These are phyloP conservation scores for Meda fulgida DNA, from an alignment of 2,797 vertebrate genomes.

Conservation along the genomic window DNA sequence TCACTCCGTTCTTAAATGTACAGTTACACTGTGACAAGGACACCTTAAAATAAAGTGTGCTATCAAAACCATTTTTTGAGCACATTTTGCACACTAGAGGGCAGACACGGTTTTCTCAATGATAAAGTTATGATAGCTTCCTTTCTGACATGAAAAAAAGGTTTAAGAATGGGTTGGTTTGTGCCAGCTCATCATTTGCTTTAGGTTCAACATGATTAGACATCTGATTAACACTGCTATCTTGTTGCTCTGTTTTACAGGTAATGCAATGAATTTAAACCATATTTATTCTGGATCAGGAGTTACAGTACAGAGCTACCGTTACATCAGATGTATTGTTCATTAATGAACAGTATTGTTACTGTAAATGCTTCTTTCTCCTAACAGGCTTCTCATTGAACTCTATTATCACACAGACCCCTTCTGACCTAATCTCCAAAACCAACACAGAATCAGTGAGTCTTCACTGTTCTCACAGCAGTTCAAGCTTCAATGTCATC, in stretches of 20 bases:
- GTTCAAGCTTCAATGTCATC: slow-evolving; percentile 42
- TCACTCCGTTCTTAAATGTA: neutral
- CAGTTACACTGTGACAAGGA: neutral
- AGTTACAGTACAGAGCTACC: neutral
- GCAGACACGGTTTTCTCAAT: neutral
- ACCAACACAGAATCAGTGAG: neutral
- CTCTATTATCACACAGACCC: slow-evolving; percentile 56
- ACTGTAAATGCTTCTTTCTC: neutral
- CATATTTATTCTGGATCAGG: neutral
- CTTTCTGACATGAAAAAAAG: neutral
- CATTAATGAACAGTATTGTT: neutral
- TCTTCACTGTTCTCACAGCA: slow-evolving; percentile 63
- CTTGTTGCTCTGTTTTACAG: neutral
- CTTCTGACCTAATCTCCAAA: slow-evolving; percentile 34
- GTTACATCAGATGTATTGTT: neutral
- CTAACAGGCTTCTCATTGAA: slow-evolving; percentile 25
- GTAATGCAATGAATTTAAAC: neutral
- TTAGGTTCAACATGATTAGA: slow-evolving; percentile 1
- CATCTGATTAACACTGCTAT: neutral
- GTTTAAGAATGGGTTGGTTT: neutral
- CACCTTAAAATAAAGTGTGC: neutral
- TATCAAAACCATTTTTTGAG: neutral
- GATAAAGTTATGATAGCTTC: neutral
- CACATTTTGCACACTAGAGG: slow-evolving; percentile 19
- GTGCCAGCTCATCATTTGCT: neutral